A percentile compares a stretch with the other conserved stretches of the same genome.
phyloP scores from a whole-genome alignment of 2,888 invertebrate genomes.

The Cyclophora albipunctata region DNA sequence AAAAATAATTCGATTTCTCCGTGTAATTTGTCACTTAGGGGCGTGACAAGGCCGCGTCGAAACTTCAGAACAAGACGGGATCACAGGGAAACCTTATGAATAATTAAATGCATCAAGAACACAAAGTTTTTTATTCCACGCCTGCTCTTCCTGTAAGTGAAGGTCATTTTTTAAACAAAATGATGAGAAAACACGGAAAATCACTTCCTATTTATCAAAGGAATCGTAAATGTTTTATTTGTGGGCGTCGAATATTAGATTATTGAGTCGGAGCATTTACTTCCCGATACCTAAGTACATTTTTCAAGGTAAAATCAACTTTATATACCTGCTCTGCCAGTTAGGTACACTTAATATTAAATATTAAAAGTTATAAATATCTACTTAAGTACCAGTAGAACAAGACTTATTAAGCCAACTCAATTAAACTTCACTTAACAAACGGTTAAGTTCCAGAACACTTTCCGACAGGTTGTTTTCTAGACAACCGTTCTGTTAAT shows the following conservation, averaged over 20 bases:
- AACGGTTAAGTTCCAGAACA: no score
- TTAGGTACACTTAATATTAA: no score
- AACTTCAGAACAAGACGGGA: constrained; percentile 47
- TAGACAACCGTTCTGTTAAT: no score
- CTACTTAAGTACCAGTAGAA: no score
- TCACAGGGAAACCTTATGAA: constrained; percentile 64
- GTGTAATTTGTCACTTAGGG: constrained; percentile 65
- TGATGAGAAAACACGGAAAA: constrained; percentile 40
- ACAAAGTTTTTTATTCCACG: constrained; percentile 48
- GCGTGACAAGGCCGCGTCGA: constrained; percentile 50
- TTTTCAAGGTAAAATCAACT: no score
- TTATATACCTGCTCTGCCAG: no score
- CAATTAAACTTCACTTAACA: no score
- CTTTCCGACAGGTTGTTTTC: no score
- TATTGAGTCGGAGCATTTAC: constrained; percentile 3
- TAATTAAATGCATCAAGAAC: constrained; percentile 59
- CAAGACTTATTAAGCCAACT: no score
- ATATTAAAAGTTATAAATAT: no score
- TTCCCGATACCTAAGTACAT: background rate
- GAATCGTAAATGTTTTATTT: constrained; percentile 5
- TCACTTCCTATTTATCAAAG: constrained; percentile 29
- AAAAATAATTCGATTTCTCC: constrained; percentile 33
- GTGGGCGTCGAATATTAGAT: no score
- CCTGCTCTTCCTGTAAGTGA: constrained; percentile 32
- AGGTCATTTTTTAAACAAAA: constrained; percentile 46